phyloP scores from a whole-genome alignment of 2,113 vertebrate species.

The Chaetodon auriga region DNA sequence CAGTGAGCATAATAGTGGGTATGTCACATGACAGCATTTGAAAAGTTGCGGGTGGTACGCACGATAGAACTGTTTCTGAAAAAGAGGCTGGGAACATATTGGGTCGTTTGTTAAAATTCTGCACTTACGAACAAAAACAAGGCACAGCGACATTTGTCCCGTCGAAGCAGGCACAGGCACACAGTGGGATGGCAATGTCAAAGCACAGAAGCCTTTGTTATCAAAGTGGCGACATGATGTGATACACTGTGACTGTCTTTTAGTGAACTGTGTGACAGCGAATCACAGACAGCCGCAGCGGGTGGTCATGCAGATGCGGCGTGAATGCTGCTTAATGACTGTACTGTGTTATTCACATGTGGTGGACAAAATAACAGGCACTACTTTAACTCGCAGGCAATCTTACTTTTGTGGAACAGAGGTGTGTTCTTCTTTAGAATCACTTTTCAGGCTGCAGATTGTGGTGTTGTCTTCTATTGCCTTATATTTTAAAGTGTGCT shows the following conservation, averaged over 20 bases:
- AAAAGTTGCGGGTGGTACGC: neutral
- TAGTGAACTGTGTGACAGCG: conserved; percentile 52
- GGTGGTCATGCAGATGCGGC: conserved; percentile 27
- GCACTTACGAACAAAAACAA: conserved; percentile 20
- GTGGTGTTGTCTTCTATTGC: neutral
- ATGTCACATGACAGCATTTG: conserved; percentile 2
- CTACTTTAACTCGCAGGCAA: neutral
- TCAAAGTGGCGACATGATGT: conserved; percentile 59
- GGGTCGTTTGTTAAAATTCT: conserved; percentile 35
- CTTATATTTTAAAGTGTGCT: neutral
- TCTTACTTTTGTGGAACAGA: neutral
- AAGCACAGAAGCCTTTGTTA: conserved; percentile 64
- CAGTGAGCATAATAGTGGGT: neutral
- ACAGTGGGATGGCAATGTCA: conserved; percentile 56
- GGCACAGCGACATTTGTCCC: conserved; percentile 43
- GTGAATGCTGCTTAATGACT: conserved; percentile 40
- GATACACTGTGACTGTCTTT: conserved; percentile 49
- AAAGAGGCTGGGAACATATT: conserved; percentile 13
- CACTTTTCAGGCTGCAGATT: neutral
- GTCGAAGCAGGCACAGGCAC: conserved; percentile 39
- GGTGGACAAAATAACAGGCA: conserved; percentile 33
- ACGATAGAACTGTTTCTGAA: neutral
- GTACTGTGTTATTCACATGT: conserved; percentile 43
- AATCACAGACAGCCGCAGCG: conserved; percentile 53
- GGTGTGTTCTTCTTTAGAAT: neutral